phyloP scores from a whole-genome alignment of 2,797 vertebrate genomes.

The Chelidonichthys spinosus region DNA sequence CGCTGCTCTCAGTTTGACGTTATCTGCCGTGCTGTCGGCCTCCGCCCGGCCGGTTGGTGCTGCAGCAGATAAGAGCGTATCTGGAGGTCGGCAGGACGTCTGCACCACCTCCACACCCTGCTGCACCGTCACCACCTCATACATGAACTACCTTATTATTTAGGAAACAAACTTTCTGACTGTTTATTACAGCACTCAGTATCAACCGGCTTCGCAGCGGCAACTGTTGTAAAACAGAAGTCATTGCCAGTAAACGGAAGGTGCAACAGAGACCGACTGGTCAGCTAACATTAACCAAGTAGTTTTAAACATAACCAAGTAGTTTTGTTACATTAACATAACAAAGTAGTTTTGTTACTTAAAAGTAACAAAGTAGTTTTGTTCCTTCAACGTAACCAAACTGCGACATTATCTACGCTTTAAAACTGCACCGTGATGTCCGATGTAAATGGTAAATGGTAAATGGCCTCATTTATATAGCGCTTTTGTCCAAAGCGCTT shows the following conservation, averaged over 20 bases:
- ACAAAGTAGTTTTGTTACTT: too few species aligned
- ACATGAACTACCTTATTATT: background rate
- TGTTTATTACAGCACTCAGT: background rate
- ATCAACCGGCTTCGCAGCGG: background rate
- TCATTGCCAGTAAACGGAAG: too few species aligned
- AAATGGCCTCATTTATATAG: too few species aligned
- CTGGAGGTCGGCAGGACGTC: slow-evolving; percentile 34
- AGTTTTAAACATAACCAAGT: background rate
- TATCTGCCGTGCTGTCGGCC: slow-evolving; percentile 9
- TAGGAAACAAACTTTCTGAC: background rate
- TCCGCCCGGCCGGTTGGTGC: slow-evolving; percentile 40
- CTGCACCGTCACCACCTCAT: background rate
- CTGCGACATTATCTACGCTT: too few species aligned
- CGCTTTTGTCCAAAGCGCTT: too few species aligned
- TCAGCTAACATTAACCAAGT: too few species aligned
- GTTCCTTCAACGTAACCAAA: too few species aligned
- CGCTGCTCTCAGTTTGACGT: background rate
- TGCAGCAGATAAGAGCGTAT: slow-evolving; percentile 61
- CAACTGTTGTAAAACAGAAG: background rate
- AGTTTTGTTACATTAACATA: background rate
- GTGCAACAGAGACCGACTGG: too few species aligned
- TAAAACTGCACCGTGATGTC: too few species aligned
- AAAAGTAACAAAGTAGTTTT: too few species aligned
- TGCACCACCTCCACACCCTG: slow-evolving; percentile 19
- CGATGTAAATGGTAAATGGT: too few species aligned